Evolutionary conservation across 2,113 vertebrate species (phyloP), one percentile per base, ranked within the genome.

Genomic region (Mus spicilegus): DNA sequence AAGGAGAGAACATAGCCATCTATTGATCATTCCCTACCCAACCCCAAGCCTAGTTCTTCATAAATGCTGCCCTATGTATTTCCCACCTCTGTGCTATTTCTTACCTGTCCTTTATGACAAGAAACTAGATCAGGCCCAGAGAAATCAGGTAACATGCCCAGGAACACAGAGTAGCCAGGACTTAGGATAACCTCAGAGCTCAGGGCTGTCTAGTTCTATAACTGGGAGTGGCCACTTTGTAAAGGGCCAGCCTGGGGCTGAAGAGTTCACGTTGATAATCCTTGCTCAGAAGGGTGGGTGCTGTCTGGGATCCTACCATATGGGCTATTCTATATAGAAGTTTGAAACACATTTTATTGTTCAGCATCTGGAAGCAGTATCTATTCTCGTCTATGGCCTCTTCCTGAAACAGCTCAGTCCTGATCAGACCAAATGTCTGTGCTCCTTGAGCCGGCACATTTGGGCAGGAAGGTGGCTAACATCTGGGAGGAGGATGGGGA

Each of bases 181-280:
- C n/a, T 49, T 1, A 11, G 75, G 72, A 28, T 67, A 73, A 54
- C 36, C n/a, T 39, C 54, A 17, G 72, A 69, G 33, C 4, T 12
- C 58, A 33, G 61, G 14, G 61, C 39, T 20, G 5, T 30, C 56
- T 80, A 12, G 5, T 51, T 42, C 54, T 92, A 12, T 36, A 70
- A 39, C 70, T 7, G 24, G 6, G 9, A 56, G 28, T 36, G 76
- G 86, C 88, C 16, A 14, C 46, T 63, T 3, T 90, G 58, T 24
- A 61, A 12, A 69, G 46, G 49, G 26, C 49, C 0, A 0, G 39
- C 12, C 0, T 30, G 20, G 36, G 14, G 30, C 7, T 46, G 42
- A n/a, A 56, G 7, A 20, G 36, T 4, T 33, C 19, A 14, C 0
- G 70, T 3, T 7, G 1, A 86, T 20, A 46, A 4, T 8, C 10